Percentiles rank a stretch among this genome's conserved stretches.
phyloP scores from a whole-genome alignment of 2,888 invertebrate genomes.

The Hermodice carunculata region DNA sequence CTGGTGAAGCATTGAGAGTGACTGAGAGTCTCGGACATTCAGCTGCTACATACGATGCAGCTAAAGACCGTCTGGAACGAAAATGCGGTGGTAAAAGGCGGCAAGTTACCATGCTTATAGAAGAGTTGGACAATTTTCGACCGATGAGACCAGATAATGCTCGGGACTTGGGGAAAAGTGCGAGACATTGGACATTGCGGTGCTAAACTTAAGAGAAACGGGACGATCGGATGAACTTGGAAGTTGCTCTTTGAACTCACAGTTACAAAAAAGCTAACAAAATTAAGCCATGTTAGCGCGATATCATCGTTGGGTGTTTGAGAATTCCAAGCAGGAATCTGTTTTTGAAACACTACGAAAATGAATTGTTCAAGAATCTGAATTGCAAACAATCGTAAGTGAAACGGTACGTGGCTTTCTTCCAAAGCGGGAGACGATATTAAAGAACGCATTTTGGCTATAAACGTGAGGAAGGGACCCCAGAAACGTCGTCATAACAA shows the following conservation, averaged over 20 bases:
- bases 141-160: constrained; percentile 11
- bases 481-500: background rate
- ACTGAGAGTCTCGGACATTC: too few species aligned
- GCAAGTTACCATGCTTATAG: too few species aligned
- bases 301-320: constrained; percentile 17
- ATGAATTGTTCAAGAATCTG: constrained; percentile 15
- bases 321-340: constrained; percentile 6
- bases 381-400: constrained; percentile 16
- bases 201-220: constrained; percentile 23
- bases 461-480: background rate
- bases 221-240: constrained; percentile 10
- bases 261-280: constrained; percentile 17
- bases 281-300: constrained; percentile 9
- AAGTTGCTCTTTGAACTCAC: constrained; percentile 16
- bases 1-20: too few species aligned
- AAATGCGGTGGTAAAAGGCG: too few species aligned
- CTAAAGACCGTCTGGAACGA: too few species aligned
- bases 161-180: constrained; percentile 20
- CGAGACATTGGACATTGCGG: constrained; percentile 19
- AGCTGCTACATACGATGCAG: too few species aligned
- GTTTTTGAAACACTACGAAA: constrained; percentile 16
- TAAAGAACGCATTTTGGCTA: background rate
- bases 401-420: constrained; percentile 20
- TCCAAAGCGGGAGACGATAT: too few species aligned
- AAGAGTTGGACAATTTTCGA: too few species aligned